These are phyloP conservation scores for Drosophila rhopaloa DNA, from an alignment of 1,140 invertebrate species.

Conservation along the genomic window DNA sequence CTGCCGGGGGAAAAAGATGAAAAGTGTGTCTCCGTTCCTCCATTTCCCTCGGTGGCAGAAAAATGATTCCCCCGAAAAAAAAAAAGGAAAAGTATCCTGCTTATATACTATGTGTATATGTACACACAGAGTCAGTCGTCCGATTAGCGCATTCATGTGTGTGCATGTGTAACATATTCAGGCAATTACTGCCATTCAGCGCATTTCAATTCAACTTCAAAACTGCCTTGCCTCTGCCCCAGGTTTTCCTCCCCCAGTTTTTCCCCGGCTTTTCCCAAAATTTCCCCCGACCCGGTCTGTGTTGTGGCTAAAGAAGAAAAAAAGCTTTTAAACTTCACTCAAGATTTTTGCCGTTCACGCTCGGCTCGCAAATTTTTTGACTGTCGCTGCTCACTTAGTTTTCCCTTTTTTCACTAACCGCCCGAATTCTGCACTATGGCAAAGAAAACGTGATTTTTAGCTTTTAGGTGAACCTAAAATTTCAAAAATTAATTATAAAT, in stretches of 20 bases:
- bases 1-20: conserved; percentile 51
- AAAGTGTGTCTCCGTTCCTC: conserved; percentile 59
- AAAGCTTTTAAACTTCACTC: conserved; percentile 81
- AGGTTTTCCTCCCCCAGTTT: not conserved
- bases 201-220: conserved; percentile 82
- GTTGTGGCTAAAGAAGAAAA: conserved; percentile 65
- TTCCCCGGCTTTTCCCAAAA: not conserved
- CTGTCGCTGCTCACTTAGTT: conserved; percentile 75
- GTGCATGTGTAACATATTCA: conserved; percentile 82
- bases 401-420: conserved; percentile 2
- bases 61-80: conserved; percentile 70
- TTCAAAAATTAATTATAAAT: not conserved
- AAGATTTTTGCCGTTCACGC: conserved; percentile 80
- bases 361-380: conserved; percentile 78
- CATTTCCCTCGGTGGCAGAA: conserved; percentile 53
- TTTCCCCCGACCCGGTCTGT: not conserved
- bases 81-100: conserved; percentile 38
- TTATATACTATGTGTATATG: conserved; percentile 15
- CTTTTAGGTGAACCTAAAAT: too few species aligned
- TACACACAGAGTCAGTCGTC: conserved; percentile 11
- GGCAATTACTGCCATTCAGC: conserved; percentile 82
- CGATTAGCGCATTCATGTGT: conserved; percentile 72
- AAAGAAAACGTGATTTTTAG: not conserved
- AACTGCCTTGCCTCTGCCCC: conserved; percentile 41
- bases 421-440: conserved; percentile 7